These are phyloP conservation scores for Channa maculata DNA, from an alignment of 2,113 vertebrate genomes.

Conservation along the genomic window DNA sequence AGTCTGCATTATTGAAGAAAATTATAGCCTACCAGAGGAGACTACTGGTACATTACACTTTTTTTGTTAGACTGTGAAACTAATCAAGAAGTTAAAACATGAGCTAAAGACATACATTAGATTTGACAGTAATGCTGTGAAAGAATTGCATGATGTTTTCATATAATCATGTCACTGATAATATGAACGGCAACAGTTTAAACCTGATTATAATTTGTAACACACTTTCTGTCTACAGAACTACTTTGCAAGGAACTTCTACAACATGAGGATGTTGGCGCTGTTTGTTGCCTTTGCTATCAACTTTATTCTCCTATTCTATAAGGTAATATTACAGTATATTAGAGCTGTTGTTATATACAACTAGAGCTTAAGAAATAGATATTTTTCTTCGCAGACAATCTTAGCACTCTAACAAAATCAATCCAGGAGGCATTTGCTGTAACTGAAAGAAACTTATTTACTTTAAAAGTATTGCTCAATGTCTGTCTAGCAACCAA, in stretches of 20 bases:
- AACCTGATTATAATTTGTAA: neutral
- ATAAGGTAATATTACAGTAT: conserved; percentile 86
- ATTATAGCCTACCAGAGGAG: conserved; percentile 96
- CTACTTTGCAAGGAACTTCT: conserved; percentile 98
- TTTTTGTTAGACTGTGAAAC: too few relatives aligned
- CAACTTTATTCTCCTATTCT: conserved; percentile 98
- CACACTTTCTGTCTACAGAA: conserved; percentile 83
- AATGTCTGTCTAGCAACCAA: too few relatives aligned
- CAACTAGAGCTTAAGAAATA: too few relatives aligned
- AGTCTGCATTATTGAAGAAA: conserved; percentile 96
- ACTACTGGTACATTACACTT: conserved; percentile 84
- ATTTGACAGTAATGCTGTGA: too few relatives aligned
- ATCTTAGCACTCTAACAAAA: too few relatives aligned
- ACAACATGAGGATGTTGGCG: conserved; percentile 99
- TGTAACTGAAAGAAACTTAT: too few relatives aligned
- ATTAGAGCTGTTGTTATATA: neutral
- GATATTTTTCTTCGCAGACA: too few relatives aligned
- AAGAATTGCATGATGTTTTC: neutral
- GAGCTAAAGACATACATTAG: too few relatives aligned
- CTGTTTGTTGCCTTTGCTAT: conserved; percentile 97
- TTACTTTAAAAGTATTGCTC: too few relatives aligned
- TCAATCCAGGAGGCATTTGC: too few relatives aligned
- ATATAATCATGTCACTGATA: neutral
- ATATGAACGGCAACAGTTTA: neutral
- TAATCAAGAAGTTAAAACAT: too few relatives aligned